Conservation (phyloP, 2,888 invertebrate genomes). For the Drosophila affinis region DNA sequence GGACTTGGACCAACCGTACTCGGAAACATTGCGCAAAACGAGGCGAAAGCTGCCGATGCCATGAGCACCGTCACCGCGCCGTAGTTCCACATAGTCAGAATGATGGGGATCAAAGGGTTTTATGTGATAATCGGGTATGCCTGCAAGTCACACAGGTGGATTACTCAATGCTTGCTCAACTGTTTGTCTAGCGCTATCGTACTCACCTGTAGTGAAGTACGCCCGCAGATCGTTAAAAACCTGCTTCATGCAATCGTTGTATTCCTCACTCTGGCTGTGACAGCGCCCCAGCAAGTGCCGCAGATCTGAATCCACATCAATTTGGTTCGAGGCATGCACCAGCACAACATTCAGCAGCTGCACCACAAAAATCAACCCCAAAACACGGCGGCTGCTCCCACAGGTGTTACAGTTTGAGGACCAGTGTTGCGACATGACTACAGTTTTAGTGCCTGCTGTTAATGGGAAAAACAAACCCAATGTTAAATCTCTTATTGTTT, state of each 20-base stretch:
- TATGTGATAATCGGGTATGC: conserved; percentile 89
- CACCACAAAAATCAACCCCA: neutral
- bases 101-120: conserved; percentile 92
- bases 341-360: conserved; percentile 3
- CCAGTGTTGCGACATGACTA: conserved; percentile 50
- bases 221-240: conserved; percentile 89
- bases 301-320: conserved; percentile 78
- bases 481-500: conserved; percentile 29
- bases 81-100: conserved; percentile 87
- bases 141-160: conserved; percentile 82
- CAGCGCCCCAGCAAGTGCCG: conserved; percentile 86
- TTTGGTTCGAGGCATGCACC: conserved; percentile 59
- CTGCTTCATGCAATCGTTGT: conserved; percentile 89
- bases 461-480: conserved; percentile 43
- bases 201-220: conserved; percentile 88
- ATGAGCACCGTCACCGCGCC: conserved; percentile 86
- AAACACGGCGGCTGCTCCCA: neutral
- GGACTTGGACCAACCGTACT: conserved; percentile 90
- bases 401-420: conserved; percentile 50
- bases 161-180: conserved; percentile 3
- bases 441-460: conserved; percentile 29
- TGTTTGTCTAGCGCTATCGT: neutral
- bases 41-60: conserved; percentile 88
- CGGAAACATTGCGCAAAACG: conserved; percentile 89
- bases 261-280: conserved; percentile 86